Percentiles rank a stretch among this genome's conserved stretches.
Conservation (phyloP, 2,113 vertebrate species). For the Pelmatolapia mariae region DNA sequence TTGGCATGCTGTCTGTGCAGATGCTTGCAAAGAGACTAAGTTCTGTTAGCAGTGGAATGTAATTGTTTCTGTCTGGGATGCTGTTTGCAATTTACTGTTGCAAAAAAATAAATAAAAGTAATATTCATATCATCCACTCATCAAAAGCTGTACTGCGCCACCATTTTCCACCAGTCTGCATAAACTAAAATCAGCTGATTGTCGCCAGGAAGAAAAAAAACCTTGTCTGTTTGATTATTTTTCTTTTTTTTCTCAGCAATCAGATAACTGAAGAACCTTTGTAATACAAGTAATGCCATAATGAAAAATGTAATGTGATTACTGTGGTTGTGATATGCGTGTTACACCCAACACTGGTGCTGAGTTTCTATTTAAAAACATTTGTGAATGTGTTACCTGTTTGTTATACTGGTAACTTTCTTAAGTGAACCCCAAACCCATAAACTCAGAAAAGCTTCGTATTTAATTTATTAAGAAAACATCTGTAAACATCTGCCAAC, state of each 20-base stretch:
- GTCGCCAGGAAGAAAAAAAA: fast-evolving
- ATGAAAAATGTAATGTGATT: not conserved
- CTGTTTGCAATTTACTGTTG: not conserved
- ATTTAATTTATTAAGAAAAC: not conserved
- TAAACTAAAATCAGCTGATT: not conserved
- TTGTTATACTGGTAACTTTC: not conserved
- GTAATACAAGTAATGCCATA: not conserved
- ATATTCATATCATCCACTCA: not conserved
- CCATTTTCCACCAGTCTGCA: not conserved
- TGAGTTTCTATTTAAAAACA: not conserved
- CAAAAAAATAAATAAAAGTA: not conserved
- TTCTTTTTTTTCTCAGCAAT: fast-evolving
- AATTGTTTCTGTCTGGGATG: not conserved
- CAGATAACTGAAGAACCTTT: not conserved
- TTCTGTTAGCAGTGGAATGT: not conserved
- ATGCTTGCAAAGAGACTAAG: not conserved
- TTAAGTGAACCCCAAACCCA: not conserved
- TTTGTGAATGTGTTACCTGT: not conserved
- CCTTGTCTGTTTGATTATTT: not conserved
- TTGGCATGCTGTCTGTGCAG: not conserved
- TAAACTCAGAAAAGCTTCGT: not conserved
- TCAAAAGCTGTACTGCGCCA: not conserved
- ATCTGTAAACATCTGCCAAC: not conserved
- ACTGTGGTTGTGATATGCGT: not conserved
- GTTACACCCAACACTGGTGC: not conserved